Percentiles rank a stretch among this genome's conserved stretches.
These are phyloP conservation scores for Takifugu rubripes DNA, from an alignment of 2,797 vertebrate species.

Conservation along the genomic window DNA sequence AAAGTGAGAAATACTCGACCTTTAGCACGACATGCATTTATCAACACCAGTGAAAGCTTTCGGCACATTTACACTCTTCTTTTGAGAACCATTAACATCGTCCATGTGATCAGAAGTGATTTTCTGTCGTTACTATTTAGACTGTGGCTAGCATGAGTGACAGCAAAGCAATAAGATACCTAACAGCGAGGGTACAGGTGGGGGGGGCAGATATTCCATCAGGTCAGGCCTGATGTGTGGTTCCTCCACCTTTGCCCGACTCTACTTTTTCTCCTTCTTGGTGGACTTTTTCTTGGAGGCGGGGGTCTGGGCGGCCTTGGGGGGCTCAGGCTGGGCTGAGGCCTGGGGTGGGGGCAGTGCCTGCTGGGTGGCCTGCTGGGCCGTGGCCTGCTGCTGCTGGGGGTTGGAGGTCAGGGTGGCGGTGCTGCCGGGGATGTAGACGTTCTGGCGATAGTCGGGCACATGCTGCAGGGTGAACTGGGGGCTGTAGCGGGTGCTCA, in stretches of 20 bases:
- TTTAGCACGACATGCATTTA: slow-evolving; percentile 50
- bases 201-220: slow-evolving; percentile 49
- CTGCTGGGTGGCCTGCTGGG: slow-evolving; percentile 81
- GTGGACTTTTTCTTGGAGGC: slow-evolving; percentile 98
- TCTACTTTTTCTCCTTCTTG: slow-evolving; percentile 97
- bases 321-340: slow-evolving; percentile 69
- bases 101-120: slow-evolving; percentile 43
- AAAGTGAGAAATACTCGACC: slow-evolving; percentile 53
- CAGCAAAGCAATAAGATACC: slow-evolving; percentile 55
- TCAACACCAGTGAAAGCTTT: slow-evolving; percentile 49
- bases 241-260: slow-evolving; percentile 27
- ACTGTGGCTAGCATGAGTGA: slow-evolving; percentile 38
- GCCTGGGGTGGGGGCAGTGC: slow-evolving; percentile 72
- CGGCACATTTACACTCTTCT: slow-evolving; percentile 50
- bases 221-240: slow-evolving; percentile 34
- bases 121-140: slow-evolving; percentile 39
- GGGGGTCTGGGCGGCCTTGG: slow-evolving; percentile 77
- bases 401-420: slow-evolving; percentile 90
- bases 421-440: slow-evolving; percentile 97
- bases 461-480: slow-evolving; percentile 98
- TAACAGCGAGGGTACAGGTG: slow-evolving; percentile 54
- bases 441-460: slow-evolving; percentile 96
- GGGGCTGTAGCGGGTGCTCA: slow-evolving; percentile 92
- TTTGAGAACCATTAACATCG: slow-evolving; percentile 44
- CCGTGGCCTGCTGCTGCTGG: slow-evolving; percentile 82